Percentiles rank a stretch among this genome's conserved stretches.
These are phyloP conservation scores for Planiliza haematocheilus DNA, from an alignment of 2,113 vertebrate species.

Conservation along the genomic window DNA sequence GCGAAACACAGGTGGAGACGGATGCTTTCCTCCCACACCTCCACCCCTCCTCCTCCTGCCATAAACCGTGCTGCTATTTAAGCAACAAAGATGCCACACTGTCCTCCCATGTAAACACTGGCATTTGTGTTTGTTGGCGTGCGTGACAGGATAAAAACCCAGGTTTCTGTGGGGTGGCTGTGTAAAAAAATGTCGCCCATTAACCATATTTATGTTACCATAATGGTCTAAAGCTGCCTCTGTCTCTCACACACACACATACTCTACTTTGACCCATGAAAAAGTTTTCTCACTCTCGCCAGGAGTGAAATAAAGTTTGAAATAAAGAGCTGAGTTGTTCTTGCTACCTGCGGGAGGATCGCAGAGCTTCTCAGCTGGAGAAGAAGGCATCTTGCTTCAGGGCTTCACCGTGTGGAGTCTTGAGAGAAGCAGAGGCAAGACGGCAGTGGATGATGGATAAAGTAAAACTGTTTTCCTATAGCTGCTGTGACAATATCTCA, in stretches of 20 bases:
- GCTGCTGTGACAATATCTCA: background rate
- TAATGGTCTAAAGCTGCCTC: background rate
- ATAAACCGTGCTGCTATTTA: background rate
- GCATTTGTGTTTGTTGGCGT: slow-evolving; percentile 9
- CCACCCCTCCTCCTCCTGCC: no score
- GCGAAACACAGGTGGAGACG: slow-evolving; percentile 11
- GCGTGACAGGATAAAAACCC: background rate
- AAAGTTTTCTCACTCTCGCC: slow-evolving; percentile 17
- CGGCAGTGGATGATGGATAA: slow-evolving; percentile 16
- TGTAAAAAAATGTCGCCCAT: background rate
- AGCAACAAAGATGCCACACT: background rate
- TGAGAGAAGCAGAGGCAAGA: slow-evolving; percentile 1
- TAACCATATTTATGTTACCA: background rate
- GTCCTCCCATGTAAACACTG: slow-evolving; percentile 1
- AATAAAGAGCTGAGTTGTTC: slow-evolving; percentile 41
- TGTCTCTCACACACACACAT: slow-evolving; percentile 7
- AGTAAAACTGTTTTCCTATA: background rate
- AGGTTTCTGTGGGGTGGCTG: background rate
- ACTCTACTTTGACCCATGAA: background rate
- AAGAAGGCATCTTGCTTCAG: slow-evolving; percentile 39
- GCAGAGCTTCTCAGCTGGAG: slow-evolving; percentile 19
- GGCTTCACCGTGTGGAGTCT: slow-evolving; percentile 15
- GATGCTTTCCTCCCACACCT: background rate
- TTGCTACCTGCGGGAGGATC: slow-evolving; percentile 40
- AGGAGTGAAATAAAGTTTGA: slow-evolving; percentile 41